A percentile compares a stretch with the other conserved stretches of the same genome.
These are phyloP conservation scores for Magallana nippona DNA, from an alignment of 2,888 invertebrate genomes.

Conservation along the genomic window DNA sequence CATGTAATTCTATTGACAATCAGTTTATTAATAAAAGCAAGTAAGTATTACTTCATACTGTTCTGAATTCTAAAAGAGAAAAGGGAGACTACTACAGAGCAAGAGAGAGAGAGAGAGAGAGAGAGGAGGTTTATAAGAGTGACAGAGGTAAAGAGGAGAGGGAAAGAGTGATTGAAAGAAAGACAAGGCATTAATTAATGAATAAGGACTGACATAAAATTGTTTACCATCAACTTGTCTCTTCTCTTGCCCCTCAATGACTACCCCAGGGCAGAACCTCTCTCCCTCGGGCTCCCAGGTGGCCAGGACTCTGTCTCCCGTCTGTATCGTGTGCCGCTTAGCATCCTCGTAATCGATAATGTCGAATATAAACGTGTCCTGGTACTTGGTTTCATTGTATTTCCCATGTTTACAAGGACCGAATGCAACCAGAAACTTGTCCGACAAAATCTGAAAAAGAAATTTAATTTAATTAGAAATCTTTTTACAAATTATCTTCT, in stretches of 20 bases:
- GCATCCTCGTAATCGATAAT: slow-evolving; percentile 78
- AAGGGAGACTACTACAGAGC: background rate
- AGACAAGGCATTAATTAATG: background rate
- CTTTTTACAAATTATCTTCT: background rate
- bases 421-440: slow-evolving; percentile 78
- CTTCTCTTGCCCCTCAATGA: slow-evolving; percentile 77
- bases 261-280: slow-evolving; percentile 75
- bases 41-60: no score
- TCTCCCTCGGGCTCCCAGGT: slow-evolving; percentile 77
- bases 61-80: background rate
- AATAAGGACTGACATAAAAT: no score
- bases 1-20: no score
- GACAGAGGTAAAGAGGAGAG: background rate
- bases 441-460: slow-evolving; percentile 69
- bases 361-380: slow-evolving; percentile 78
- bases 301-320: slow-evolving; percentile 77
- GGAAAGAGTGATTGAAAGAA: background rate
- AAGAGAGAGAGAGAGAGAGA: background rate
- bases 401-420: slow-evolving; percentile 77
- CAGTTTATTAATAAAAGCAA: no score
- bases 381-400: slow-evolving; percentile 76
- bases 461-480: background rate
- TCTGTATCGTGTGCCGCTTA: slow-evolving; percentile 74
- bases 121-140: background rate
- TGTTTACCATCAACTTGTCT: slow-evolving; percentile 65